Base-by-base conservation (phyloP, 1,140 invertebrate genomes). In the Drosophila tsacasi region DNA sequence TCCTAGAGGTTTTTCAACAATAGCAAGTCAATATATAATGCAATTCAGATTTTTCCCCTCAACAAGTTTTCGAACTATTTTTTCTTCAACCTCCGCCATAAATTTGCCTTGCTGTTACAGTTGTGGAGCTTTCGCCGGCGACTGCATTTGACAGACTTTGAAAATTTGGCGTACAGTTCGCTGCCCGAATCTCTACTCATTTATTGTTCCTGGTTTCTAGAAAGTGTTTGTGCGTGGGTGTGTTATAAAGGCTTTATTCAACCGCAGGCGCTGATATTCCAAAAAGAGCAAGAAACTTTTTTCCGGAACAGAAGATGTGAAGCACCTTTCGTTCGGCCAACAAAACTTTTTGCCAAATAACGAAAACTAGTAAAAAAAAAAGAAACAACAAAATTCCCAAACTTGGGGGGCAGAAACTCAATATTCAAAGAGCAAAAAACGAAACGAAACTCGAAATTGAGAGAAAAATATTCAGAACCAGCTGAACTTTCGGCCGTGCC, bases 271-370 rank as follows among this genome's bases (percentile, higher is more conserved):
- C 57, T 78, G 75, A 62, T 62, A 78, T 62, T 62, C 55, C 69
- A 78, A 78, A 78, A 78, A 78, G 75, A 57, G 71, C 17, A 55
- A 50, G 17, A 42, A 75, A 74, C 59, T 75, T 75, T 55, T 74
- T 74, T 75, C 44, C 49, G 30, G 21, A 55, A 55, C 57, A 30
- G 37, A 57, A 69, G 69, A 55, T 78, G 39, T 62, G 57, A 78
- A 78, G 75, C 64, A 78, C 74, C 75, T 77, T 54, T 54, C 40
- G 49, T 44, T 68, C 23, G 35, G 37, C 8, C 21, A 50, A n/a
- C n/a, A 77, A 30, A 68, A 69, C 40, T 76, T 78, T 49, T 12
- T 42, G 42, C 57, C 42, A 52, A 68, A 77, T 68, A 54, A 35
- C 30, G 37, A 65, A 57, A 65, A 77, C 39, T 55, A 68, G 32